These are phyloP conservation scores for Lathamus discolor DNA, from an alignment of 2,113 vertebrate genomes.

Conservation along the genomic window DNA sequence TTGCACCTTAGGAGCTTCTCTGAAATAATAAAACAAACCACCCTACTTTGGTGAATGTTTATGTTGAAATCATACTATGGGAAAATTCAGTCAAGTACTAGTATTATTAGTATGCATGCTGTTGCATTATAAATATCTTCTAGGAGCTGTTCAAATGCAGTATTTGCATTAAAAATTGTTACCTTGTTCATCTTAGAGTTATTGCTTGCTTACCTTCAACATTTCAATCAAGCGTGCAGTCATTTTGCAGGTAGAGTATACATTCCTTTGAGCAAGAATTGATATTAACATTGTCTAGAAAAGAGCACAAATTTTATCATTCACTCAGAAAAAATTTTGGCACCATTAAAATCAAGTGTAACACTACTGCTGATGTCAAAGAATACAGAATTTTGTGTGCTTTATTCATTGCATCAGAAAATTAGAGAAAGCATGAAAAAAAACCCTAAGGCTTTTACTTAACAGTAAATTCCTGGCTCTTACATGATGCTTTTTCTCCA, in stretches of 20 bases:
- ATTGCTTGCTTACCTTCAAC: neutral
- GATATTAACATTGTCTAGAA: neutral
- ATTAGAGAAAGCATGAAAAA: neutral
- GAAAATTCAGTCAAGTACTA: neutral
- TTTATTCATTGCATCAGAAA: neutral
- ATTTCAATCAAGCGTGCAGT: neutral
- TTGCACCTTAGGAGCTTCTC: slow-evolving; percentile 15
- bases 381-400: neutral
- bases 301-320: neutral
- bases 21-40: neutral
- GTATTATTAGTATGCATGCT: neutral
- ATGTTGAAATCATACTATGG: neutral
- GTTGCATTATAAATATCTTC: slow-evolving; percentile 6
- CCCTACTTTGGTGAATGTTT: neutral
- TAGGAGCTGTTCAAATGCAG: neutral
- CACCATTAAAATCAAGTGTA: neutral
- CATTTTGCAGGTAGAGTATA: neutral
- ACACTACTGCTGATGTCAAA: neutral
- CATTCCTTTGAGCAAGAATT: neutral
- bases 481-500: neutral
- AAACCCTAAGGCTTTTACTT: neutral
- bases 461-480: neutral
- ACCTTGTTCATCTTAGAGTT: neutral
- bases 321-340: neutral
- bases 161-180: slow-evolving; percentile 3